Evolutionary conservation across 2,113 vertebrate species (phyloP).

Genomic region (Cephalophus harveyi): DNA sequence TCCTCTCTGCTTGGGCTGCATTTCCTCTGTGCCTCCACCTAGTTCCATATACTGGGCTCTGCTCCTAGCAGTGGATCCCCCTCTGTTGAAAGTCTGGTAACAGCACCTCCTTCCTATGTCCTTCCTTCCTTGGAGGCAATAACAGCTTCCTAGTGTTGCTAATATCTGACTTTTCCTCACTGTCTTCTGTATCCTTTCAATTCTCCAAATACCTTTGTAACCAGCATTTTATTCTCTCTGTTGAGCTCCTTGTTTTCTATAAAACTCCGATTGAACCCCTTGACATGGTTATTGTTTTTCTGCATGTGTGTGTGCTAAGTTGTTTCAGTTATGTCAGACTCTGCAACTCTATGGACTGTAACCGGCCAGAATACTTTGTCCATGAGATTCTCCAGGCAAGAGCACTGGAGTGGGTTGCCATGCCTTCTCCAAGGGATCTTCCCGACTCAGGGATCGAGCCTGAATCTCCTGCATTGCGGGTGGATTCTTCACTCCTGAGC

Average conservation of each 20-base stretch:
- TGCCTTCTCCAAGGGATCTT: neutral
- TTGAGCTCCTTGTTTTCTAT: neutral
- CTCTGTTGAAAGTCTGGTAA: neutral
- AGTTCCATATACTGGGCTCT: neutral
- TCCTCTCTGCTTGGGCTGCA: neutral
- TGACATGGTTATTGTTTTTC: neutral
- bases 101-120: neutral
- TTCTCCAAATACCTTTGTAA: neutral
- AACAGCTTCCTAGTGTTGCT: neutral
- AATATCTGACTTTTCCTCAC: neutral
- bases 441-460: neutral
- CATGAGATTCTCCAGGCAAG: neutral
- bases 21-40: neutral
- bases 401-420: neutral
- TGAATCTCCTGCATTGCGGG: neutral
- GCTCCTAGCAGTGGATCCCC: neutral
- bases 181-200: neutral
- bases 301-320: neutral
- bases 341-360: neutral
- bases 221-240: neutral
- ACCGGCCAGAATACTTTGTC: neutral
- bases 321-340: neutral
- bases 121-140: neutral
- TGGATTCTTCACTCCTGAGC: neutral
- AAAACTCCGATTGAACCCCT: neutral